Percentiles rank a stretch among this genome's conserved stretches.
These are phyloP conservation scores for Ennomos fuscantarius DNA, from an alignment of 2,888 invertebrate genomes.

Conservation along the genomic window DNA sequence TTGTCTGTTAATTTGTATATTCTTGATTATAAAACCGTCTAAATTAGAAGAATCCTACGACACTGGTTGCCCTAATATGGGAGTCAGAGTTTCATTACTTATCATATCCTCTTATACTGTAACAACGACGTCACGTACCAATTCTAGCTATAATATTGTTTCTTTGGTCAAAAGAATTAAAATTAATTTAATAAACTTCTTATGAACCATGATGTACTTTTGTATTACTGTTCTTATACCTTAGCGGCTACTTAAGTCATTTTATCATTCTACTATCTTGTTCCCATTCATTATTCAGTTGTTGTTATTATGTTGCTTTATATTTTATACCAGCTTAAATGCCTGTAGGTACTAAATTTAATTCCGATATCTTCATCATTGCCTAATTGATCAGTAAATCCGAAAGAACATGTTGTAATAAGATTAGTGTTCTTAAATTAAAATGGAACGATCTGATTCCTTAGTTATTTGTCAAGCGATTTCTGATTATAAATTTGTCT, in stretches of 20 bases:
- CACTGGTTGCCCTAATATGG: too few species aligned
- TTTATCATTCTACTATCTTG: slow-evolving; percentile 53
- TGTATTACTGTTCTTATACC: too few species aligned
- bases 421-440: slow-evolving; percentile 31
- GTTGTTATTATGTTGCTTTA: slow-evolving; percentile 54
- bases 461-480: slow-evolving; percentile 57
- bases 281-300: slow-evolving; percentile 54
- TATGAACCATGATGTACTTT: too few species aligned
- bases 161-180: too few species aligned
- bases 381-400: slow-evolving; percentile 18
- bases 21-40: too few species aligned
- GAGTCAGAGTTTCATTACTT: too few species aligned
- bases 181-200: too few species aligned
- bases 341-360: slow-evolving; percentile 7
- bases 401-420: slow-evolving; percentile 32
- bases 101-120: too few species aligned
- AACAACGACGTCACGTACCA: too few species aligned
- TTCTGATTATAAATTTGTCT: slow-evolving; percentile 57
- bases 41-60: too few species aligned
- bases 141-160: too few species aligned
- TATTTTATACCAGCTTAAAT: slow-evolving; percentile 42
- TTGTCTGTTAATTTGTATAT: too few species aligned
- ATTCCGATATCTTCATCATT: slow-evolving; percentile 17
- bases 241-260: slow-evolving; percentile 45
- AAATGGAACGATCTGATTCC: slow-evolving; percentile 43